These are phyloP conservation scores for Bubo blakistoni DNA, from an alignment of 2,113 vertebrate species.

Conservation along the genomic window DNA sequence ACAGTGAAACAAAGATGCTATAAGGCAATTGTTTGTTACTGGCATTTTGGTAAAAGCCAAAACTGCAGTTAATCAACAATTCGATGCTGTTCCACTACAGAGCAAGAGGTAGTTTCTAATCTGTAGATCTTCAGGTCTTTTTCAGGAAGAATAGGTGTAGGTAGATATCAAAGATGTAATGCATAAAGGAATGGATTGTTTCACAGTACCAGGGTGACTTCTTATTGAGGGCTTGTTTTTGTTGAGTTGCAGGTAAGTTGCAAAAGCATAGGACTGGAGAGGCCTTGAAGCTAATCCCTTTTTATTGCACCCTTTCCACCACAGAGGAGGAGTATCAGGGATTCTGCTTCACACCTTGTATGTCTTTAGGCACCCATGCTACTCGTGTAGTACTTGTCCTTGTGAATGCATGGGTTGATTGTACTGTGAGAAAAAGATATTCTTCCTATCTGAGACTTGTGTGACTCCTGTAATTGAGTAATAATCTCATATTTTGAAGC, in stretches of 20 bases:
- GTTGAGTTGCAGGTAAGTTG: background rate
- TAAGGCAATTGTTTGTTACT: background rate
- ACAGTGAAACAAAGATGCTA: background rate
- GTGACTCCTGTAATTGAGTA: background rate
- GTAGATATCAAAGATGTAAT: background rate
- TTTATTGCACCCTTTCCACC: background rate
- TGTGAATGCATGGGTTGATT: background rate
- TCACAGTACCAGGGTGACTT: background rate
- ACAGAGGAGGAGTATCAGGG: background rate
- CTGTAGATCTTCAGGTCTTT: background rate
- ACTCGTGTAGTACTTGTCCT: background rate
- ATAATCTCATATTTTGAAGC: background rate
- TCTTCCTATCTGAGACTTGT: background rate
- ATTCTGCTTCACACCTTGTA: background rate
- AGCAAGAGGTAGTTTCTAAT: background rate
- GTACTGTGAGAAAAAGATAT: background rate
- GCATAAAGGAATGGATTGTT: background rate
- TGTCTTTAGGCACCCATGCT: rapidly evolving
- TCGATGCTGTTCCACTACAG: background rate
- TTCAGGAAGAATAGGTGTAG: background rate
- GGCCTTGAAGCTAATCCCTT: background rate
- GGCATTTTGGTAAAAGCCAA: background rate
- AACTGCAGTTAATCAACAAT: background rate
- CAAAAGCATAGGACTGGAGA: background rate
- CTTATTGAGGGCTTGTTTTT: background rate